These are phyloP conservation scores for Toxonevra muliebris DNA, from an alignment of 2,888 invertebrate genomes.

Conservation along the genomic window DNA sequence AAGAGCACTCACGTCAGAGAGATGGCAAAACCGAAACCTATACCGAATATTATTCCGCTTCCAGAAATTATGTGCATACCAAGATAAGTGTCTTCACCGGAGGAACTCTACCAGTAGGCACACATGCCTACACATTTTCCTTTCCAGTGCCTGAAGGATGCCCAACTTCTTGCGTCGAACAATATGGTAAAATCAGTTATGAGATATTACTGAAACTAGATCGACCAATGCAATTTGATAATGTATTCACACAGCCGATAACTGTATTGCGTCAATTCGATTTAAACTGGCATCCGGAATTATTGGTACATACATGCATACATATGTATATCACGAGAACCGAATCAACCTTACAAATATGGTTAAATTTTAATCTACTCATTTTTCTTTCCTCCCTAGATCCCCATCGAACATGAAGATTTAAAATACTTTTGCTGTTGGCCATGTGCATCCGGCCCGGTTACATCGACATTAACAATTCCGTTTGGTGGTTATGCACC, in stretches of 20 bases:
- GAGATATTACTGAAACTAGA: constrained; percentile 78
- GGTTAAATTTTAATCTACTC: not conserved
- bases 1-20: constrained; percentile 19
- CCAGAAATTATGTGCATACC: constrained; percentile 41
- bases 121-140: constrained; percentile 44
- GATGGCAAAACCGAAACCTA: constrained; percentile 33
- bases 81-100: constrained; percentile 34
- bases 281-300: constrained; percentile 75
- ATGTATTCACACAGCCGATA: constrained; percentile 65
- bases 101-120: constrained; percentile 40
- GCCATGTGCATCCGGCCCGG: constrained; percentile 43
- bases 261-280: constrained; percentile 81
- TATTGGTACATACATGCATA: constrained; percentile 72
- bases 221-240: constrained; percentile 78
- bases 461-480: constrained; percentile 41
- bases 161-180: constrained; percentile 70
- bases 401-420: constrained; percentile 40
- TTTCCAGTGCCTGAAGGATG: constrained; percentile 45
- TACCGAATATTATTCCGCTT: constrained; percentile 34
- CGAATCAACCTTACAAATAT: not conserved
- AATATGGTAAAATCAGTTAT: constrained; percentile 78
- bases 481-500: constrained; percentile 48
- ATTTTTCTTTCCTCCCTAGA: constrained; percentile 27
- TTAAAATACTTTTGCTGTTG: constrained; percentile 45
- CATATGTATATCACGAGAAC: not conserved